Percentiles rank a stretch among this genome's conserved stretches.
Conservation (phyloP, 2,888 invertebrate species). For the Cryptosula pallasiana region DNA sequence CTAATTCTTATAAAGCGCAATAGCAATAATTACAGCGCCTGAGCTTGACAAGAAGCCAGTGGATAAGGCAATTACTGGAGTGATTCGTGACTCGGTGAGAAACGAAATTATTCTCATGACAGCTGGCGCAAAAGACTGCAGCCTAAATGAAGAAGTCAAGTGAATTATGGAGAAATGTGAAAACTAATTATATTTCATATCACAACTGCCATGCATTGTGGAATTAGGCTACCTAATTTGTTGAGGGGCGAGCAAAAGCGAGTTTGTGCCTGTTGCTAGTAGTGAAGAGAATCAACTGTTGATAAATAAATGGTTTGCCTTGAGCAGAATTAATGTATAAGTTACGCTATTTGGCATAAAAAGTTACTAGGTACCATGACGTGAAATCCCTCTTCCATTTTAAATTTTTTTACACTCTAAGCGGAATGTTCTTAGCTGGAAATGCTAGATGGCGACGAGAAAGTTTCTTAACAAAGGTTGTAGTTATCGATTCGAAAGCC, state of each 20-base stretch:
- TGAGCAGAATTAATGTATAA: too few species aligned
- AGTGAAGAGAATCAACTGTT: too few species aligned
- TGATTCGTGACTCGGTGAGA: slow-evolving; percentile 2
- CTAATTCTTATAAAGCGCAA: background rate
- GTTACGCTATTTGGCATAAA: too few species aligned
- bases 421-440: too few species aligned
- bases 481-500: too few species aligned
- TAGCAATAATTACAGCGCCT: background rate
- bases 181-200: background rate
- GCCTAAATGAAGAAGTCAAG: background rate
- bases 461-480: too few species aligned
- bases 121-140: background rate
- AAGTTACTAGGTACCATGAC: too few species aligned
- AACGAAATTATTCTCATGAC: background rate
- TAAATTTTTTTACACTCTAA: too few species aligned
- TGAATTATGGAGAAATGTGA: background rate
- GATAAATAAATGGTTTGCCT: too few species aligned
- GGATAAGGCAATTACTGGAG: slow-evolving; percentile 6
- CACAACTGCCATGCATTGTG: background rate
- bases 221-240: background rate
- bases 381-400: too few species aligned
- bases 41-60: background rate
- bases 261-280: too few species aligned
- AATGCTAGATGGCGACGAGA: too few species aligned
- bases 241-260: background rate